Base-by-base conservation (phyloP, 2,797 vertebrate species). In the Eremophila alpestris region DNA sequence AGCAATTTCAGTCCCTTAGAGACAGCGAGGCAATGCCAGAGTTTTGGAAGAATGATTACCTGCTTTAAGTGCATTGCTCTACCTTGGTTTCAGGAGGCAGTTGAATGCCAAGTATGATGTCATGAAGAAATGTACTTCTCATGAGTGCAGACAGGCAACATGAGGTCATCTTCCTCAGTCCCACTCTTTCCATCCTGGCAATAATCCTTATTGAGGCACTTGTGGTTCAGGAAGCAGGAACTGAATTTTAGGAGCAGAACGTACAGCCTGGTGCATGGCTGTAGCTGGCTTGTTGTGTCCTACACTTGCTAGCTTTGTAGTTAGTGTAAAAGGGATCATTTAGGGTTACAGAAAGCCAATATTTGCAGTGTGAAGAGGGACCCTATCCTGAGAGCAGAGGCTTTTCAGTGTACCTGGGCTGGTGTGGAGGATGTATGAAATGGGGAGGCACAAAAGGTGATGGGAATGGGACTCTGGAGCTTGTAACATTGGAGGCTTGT, bases 41-140 rank as follows among this genome's bases (percentile, higher is more conserved):
- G 88, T 95, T 93, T 63, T 3, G 38, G 63, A 90, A 89, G 88
- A 95, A 70, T 81, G 77, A 95, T 93, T 69, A 63, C 88, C 64
- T 48, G 74, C 78, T 89, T 76, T 69, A 76, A 95, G 56, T n/a
- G 77, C 70, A 88, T 67, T 87, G 48, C 63, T 67, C 38, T 67
- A 52, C 86, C 51, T 77, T 87, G 77, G 59, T n/a, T 94, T 92
- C 65, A 76, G 77, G 70, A 93, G 74, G 77, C 63, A 89, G 56
- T 9, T 5, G 74, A 65, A 38, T 56, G 86, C 95, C 95, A 96
- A 84, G 24, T 60, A 65, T 91, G 92, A 95, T 90, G 63, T 79
- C 30, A 73, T 22, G 63, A 90, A 95, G 83, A 93, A 94, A 94
- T 70, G 62, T 73, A 59, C 34, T 22, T 88, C 73, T 94, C 73